Base-by-base conservation (phyloP, 2,888 invertebrate species). In the Epinotia nisella region DNA sequence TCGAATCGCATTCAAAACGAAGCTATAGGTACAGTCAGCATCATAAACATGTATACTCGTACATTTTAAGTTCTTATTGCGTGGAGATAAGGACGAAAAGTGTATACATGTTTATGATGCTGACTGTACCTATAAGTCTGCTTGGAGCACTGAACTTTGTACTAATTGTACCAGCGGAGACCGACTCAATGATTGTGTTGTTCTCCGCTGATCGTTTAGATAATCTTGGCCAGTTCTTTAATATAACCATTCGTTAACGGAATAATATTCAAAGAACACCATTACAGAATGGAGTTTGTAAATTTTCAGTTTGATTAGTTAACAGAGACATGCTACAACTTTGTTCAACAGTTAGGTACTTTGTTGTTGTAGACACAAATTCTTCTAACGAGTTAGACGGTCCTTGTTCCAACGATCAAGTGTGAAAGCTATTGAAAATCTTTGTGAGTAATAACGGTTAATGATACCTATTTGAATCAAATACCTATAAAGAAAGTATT, bases 1-100 rank as follows among this genome's bases (percentile, higher is more conserved):
- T 45, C 59, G 60, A 60, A 71, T 71, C 60, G 55, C 71, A 29
- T 53, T 55, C 55, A 15, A 51, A 60, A 60, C 21, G 19, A 70
- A 55, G 45, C 21, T 21, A 24, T 21, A n/a, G n/a, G n/a, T n/a
- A n/a, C n/a, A n/a, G n/a, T n/a, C n/a, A n/a, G n/a, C n/a, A n/a
- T n/a, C n/a, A n/a, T n/a, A n/a, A n/a, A n/a, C n/a, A n/a, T n/a
- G n/a, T n/a, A n/a, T n/a, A n/a, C n/a, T n/a, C n/a, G n/a, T n/a
- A n/a, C n/a, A n/a, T n/a, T n/a, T n/a, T n/a, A n/a, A n/a, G n/a
- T n/a, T n/a, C n/a, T n/a, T n/a, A n/a, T n/a, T n/a, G n/a, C n/a
- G n/a, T n/a, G n/a, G n/a, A n/a, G n/a, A n/a, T n/a, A n/a, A n/a
- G n/a, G n/a, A n/a, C n/a, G n/a, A n/a, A n/a, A n/a, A n/a, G n/a